Evolutionary conservation across 2,888 invertebrate species (phyloP), one percentile per base, ranked within the genome.

Genomic region (Axea sp.): DNA sequence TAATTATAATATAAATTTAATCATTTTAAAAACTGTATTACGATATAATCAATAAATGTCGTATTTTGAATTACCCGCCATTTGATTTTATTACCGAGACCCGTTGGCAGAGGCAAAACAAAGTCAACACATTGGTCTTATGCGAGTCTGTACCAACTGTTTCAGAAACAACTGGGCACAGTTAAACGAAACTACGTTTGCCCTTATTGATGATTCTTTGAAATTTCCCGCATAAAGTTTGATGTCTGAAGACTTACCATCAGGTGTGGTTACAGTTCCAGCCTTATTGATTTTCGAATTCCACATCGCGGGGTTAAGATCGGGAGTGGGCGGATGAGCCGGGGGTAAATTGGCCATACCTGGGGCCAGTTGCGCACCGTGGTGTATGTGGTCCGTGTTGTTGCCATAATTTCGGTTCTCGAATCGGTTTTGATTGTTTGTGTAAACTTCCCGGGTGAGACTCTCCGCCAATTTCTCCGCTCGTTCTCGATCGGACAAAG

Each of bases 241-340:
- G n/a, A n/a, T n/a, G n/a, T n/a, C n/a, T n/a, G 5, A 8, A 8
- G 30, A 69, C 76, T 69, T 19, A 76, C 76, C 76, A 87, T 95
- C 95, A 82, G 95, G 93, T 84, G 95, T 95, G 82, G 94, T 93
- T 78, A 95, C 94, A 82, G 94, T 93, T 77, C 93, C 93, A 82
- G 94, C 93, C 89, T 95, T 90, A 80, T 89, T 89, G 73, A 90
- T 88, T 76, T 90, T 90, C 47, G 90, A 89, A 82, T 90, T 90
- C 91, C 91, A 91, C 82, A 90, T 87, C 14, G 89, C 88, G 53
- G 90, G 89, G 78, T 89, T 89, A 73, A 90, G 86, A 80, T 90
- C 90, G 31, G 87, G 83, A 31, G 87, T 88, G 5, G 87, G 86
- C 77, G 89, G 88, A 77, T 89, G 89, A 74, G 82, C 80, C 8